These are phyloP conservation scores for Urocyon cinereoargenteus DNA, from an alignment of 2,797 vertebrate genomes.

Conservation along the genomic window DNA sequence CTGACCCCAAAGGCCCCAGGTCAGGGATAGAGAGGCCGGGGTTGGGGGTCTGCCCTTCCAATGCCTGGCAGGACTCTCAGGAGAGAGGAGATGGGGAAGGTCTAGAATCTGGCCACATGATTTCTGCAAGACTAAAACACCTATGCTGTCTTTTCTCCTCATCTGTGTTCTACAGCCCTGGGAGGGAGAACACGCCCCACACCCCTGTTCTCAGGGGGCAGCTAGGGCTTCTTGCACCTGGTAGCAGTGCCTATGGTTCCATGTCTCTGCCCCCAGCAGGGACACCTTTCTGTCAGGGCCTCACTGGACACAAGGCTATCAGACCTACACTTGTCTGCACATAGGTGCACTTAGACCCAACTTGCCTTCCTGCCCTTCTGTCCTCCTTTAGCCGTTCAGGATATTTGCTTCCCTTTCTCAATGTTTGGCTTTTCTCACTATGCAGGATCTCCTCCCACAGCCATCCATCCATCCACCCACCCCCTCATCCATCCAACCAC, in stretches of 20 bases:
- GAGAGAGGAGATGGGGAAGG: not conserved
- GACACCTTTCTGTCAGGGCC: not conserved
- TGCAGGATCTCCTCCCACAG: not conserved
- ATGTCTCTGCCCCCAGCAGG: not conserved
- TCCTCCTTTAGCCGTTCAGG: too few relatives aligned
- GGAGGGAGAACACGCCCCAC: not conserved
- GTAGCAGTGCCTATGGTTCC: not conserved
- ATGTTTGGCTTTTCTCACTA: not conserved
- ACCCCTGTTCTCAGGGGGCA: not conserved
- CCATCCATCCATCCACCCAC: not conserved
- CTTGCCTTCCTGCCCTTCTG: not conserved
- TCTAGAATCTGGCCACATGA: not conserved
- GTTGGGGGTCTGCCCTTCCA: not conserved
- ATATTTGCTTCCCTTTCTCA: not conserved
- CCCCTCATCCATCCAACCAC: not conserved
- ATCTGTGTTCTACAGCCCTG: not conserved
- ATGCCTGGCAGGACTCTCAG: not conserved
- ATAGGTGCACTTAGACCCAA: rapidly evolving
- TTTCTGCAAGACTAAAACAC: not conserved
- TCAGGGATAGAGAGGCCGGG: not conserved
- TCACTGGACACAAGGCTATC: not conserved
- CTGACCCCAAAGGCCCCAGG: not conserved
- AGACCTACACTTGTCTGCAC: not conserved
- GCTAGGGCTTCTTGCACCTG: not conserved
- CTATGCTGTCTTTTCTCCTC: not conserved